Evolutionary conservation across 1,140 invertebrate genomes (phyloP), one percentile per base, ranked within the genome.

Genomic region (Camponotus pennsylvanicus): DNA sequence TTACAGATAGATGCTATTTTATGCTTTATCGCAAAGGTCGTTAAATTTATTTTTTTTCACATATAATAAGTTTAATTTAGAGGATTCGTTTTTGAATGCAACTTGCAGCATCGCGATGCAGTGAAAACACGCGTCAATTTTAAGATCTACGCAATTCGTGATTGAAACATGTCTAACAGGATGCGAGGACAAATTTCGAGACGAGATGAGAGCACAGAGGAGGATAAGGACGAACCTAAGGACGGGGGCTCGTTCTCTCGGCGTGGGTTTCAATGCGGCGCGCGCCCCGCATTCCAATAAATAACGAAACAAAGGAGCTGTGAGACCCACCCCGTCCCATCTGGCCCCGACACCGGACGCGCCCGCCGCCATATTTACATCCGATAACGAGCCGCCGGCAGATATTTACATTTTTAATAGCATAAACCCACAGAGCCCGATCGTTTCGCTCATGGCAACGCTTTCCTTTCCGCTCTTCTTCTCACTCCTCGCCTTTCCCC

Each of bases 371-470:
- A 93, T 94, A 95, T 95, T 94, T 95, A 95, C 92, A 95, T 94
- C 91, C 93, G 93, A 94, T 95, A 95, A 95, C 94, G 94, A 95
- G 94, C 93, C 94, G 93, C 93, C 93, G 90, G 90, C 89, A 94
- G 93, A 95, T 94, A 95, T 95, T 95, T 95, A 95, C 94, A 95
- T 95, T 94, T 95, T 95, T 95, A 95, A 95, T 94, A 94, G 92
- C 94, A 93, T 94, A 95, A 94, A 94, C 93, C 93, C 88, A 94
- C 93, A 93, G 89, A 92, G 91, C 91, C 82, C 86, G 86, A 80
- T 61, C 66, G 80, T 66, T 76, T 85, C 76, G 70, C 66, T 87
- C 90, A 89, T 90, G 79, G 79, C 79, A 90, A 90, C 79, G 90
- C 40, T 88, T 90, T 90, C 83, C 85, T 86, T 87, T 86, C 86